Evolutionary conservation across 2,888 invertebrate species (phyloP).

Genomic region (Tyria jacobaeae): DNA sequence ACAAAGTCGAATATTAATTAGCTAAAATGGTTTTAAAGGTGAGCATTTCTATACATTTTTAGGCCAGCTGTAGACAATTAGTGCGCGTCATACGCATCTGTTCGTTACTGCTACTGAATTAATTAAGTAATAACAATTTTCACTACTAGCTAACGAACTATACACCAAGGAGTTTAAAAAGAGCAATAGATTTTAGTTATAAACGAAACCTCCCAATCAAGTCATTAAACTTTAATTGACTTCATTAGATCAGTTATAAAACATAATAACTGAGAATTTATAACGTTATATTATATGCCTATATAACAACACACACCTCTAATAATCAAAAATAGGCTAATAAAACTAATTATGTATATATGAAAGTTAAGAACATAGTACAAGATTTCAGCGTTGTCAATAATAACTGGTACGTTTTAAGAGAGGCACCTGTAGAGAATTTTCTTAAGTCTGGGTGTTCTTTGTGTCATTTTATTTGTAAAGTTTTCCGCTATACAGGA

Average conservation of each 20-base stretch:
- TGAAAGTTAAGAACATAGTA: too few relatives aligned
- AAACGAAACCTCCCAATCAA: constrained; percentile 39
- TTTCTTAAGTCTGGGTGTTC: too few relatives aligned
- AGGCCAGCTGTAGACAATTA: background rate
- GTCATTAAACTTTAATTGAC: constrained; percentile 47
- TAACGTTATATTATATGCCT: constrained; percentile 16
- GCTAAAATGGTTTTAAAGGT: background rate
- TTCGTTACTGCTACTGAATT: background rate
- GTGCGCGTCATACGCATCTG: background rate
- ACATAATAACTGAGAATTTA: constrained; percentile 35
- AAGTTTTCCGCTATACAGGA: too few relatives aligned
- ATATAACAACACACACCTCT: constrained; percentile 12
- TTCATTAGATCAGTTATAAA: constrained; percentile 42
- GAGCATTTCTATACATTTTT: background rate
- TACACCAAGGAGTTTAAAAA: constrained; percentile 12
- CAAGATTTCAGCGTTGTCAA: too few relatives aligned
- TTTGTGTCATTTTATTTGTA: too few relatives aligned
- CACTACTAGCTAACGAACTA: constrained; percentile 5
- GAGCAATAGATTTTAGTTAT: constrained; percentile 33
- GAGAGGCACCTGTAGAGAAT: too few relatives aligned
- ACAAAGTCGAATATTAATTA: too few relatives aligned
- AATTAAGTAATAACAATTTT: constrained; percentile 11
- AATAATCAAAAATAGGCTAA: background rate
- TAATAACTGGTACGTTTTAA: too few relatives aligned
- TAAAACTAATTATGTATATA: background rate